Percentiles rank a stretch among this genome's conserved stretches.
These are phyloP conservation scores for Microtus oregoni DNA, from an alignment of 2,113 vertebrate species.

Conservation along the genomic window DNA sequence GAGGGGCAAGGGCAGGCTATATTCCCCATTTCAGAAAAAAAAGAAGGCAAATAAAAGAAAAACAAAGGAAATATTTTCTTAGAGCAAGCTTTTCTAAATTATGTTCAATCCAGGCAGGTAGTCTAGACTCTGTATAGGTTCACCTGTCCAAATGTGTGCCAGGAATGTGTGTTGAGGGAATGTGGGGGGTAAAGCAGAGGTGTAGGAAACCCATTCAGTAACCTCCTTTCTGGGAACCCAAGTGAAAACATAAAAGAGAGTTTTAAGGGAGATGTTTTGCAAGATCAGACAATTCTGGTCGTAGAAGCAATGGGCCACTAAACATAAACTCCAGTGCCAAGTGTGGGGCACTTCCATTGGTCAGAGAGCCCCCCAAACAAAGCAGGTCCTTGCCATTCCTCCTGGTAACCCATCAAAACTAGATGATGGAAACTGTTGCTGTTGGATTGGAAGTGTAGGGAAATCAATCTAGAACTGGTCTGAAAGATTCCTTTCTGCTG, in stretches of 20 bases:
- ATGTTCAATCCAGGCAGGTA: not conserved
- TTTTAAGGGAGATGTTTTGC: not conserved
- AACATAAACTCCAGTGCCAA: not conserved
- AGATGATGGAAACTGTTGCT: not conserved
- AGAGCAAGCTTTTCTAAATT: not conserved
- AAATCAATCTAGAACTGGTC: not conserved
- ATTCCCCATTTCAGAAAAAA: not conserved
- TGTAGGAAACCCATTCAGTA: not conserved
- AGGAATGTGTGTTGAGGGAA: not conserved
- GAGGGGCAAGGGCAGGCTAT: not conserved
- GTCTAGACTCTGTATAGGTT: not conserved
- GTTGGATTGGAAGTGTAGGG: not conserved
- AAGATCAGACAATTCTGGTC: not conserved
- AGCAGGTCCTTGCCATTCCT: not conserved
- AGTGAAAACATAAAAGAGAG: not conserved
- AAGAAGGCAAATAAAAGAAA: not conserved
- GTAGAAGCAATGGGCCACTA: not conserved
- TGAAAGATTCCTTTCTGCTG: too few species aligned
- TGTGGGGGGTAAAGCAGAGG: too few species aligned
- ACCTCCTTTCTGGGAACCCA: not conserved
- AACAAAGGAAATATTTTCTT: not conserved
- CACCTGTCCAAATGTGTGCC: not conserved
- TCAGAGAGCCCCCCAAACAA: not conserved
- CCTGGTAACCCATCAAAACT: not conserved
- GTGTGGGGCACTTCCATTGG: too few species aligned